Conservation (phyloP, 2,797 vertebrate species). For the Gymnoscopelus braueri region DNA sequence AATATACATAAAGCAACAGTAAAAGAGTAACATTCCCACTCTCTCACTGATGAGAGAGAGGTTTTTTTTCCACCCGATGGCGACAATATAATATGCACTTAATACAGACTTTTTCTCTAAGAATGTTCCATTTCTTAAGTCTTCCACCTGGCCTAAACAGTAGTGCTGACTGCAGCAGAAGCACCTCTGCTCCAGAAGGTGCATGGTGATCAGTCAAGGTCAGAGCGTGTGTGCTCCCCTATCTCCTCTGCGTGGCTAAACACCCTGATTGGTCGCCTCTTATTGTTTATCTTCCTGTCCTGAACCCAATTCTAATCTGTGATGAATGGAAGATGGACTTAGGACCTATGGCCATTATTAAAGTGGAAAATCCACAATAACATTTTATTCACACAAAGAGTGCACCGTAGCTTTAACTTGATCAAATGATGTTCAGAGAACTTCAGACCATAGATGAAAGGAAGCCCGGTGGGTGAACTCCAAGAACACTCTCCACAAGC, state of each 20-base stretch:
- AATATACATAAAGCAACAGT: too few relatives aligned
- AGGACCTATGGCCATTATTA: background rate
- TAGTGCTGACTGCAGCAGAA: conserved; percentile 66
- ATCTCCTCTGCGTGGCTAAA: conserved; percentile 66
- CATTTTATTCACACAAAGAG: too few relatives aligned
- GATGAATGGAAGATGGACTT: conserved; percentile 42
- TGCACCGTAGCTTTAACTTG: too few relatives aligned
- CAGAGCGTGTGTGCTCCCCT: conserved; percentile 31
- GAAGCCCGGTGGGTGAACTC: too few relatives aligned
- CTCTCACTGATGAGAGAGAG: too few relatives aligned
- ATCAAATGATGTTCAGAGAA: too few relatives aligned
- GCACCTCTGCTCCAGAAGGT: conserved; percentile 34
- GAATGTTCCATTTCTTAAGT: conserved; percentile 20
- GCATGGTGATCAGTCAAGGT: conserved; percentile 70
- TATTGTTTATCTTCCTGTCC: conserved; percentile 40
- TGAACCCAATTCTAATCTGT: conserved; percentile 56
- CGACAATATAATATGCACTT: conserved; percentile 4
- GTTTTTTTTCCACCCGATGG: too few relatives aligned
- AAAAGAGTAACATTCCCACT: too few relatives aligned
- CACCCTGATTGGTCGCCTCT: conserved; percentile 38
- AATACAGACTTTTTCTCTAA: conserved; percentile 10
- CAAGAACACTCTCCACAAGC: too few relatives aligned
- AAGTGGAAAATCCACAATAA: conserved; percentile 8
- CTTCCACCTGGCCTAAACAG: conserved; percentile 23
- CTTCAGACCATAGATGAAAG: too few relatives aligned